phyloP scores from a whole-genome alignment of 2,888 invertebrate species.

The Pseudococcus jackbeardsleyi region DNA sequence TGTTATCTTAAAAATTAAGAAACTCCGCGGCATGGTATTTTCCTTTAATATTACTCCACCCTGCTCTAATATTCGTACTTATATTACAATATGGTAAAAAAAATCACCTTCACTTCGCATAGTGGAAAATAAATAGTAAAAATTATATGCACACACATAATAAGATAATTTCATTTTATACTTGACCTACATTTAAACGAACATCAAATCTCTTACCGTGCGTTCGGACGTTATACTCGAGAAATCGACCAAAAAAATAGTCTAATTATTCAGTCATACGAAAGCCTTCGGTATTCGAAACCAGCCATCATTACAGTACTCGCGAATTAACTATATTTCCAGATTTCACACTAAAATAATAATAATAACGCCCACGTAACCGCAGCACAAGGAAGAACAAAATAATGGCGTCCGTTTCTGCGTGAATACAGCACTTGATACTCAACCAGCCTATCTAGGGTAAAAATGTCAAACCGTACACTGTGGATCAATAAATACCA shows the following conservation, averaged over 20 bases:
- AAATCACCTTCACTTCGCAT: neutral
- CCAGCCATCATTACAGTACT: constrained; percentile 32
- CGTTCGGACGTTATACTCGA: neutral
- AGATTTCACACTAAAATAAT: constrained; percentile 16
- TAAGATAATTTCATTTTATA: constrained; percentile 51
- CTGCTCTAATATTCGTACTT: neutral
- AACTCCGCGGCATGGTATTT: neutral
- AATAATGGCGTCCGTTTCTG: constrained; percentile 63
- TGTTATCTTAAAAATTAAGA: constrained; percentile 47
- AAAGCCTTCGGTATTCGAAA: constrained; percentile 39
- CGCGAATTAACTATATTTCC: constrained; percentile 29
- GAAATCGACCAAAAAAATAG: constrained; percentile 27
- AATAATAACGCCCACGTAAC: constrained; percentile 52
- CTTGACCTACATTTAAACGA: constrained; percentile 62
- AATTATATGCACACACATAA: neutral
- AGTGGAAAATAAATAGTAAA: neutral
- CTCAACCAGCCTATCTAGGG: constrained; percentile 62
- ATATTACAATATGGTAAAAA: neutral
- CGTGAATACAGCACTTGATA: constrained; percentile 62
- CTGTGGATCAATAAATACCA: constrained; percentile 61
- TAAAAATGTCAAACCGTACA: constrained; percentile 64
- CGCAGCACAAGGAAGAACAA: constrained; percentile 57
- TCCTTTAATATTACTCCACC: constrained; percentile 11
- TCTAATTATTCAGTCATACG: constrained; percentile 32
- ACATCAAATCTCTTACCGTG: constrained; percentile 44